Percentiles rank a stretch among this genome's conserved stretches.
phyloP scores from a whole-genome alignment of 2,888 invertebrate genomes.

The Steinernema hermaphroditum region DNA sequence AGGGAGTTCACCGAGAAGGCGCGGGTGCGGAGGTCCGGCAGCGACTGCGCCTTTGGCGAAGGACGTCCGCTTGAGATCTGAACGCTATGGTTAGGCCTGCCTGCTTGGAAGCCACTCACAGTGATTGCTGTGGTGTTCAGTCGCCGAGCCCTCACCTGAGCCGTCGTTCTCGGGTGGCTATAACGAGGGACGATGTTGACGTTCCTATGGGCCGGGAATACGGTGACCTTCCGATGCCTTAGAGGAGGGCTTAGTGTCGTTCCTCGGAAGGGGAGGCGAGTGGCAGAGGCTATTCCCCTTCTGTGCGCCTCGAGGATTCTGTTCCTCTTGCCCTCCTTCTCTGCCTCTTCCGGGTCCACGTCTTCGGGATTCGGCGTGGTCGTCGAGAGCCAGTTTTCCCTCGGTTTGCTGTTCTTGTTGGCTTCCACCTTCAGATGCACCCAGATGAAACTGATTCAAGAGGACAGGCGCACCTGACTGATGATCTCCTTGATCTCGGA shows the following conservation, averaged over 20 bases:
- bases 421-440: not conserved
- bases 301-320: constrained; percentile 11
- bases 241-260: not conserved
- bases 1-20: constrained; percentile 12
- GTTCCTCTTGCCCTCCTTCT: not conserved
- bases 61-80: not conserved
- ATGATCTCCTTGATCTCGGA: constrained; percentile 57
- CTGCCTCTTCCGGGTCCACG: constrained; percentile 5
- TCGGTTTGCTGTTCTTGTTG: constrained; percentile 6
- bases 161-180: not conserved
- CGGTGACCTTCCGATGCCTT: not conserved
- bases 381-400: constrained; percentile 17
- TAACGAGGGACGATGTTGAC: not conserved
- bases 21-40: constrained; percentile 7
- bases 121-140: not conserved
- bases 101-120: too few relatives aligned
- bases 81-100: too few relatives aligned
- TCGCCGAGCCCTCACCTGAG: not conserved
- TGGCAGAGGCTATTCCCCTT: constrained; percentile 13
- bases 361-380: constrained; percentile 16
- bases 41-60: not conserved
- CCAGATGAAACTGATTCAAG: not conserved
- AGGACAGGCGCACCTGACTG: constrained; percentile 42
- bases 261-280: not conserved
- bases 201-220: not conserved